Conservation (phyloP, 2,797 vertebrate genomes). For the Poecilia picta region DNA sequence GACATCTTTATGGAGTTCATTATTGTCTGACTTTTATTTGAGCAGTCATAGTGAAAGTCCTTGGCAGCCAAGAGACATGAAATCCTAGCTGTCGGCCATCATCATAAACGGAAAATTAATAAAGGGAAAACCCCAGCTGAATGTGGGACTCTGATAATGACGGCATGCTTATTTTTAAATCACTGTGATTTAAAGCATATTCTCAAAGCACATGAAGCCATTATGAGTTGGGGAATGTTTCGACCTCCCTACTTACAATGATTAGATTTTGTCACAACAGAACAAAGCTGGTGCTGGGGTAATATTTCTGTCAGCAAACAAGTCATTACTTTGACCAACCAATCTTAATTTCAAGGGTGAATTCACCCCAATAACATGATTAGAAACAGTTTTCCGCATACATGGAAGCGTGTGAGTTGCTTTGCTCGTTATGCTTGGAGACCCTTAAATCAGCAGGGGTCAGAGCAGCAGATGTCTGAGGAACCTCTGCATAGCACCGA, state of each 20-base stretch:
- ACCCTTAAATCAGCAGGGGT: conserved; percentile 16
- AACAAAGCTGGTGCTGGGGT: conserved; percentile 1
- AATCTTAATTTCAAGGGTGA: conserved; percentile 20
- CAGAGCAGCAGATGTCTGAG: conserved; percentile 1
- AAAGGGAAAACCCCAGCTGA: background rate
- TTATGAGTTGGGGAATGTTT: background rate
- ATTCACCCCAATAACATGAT: conserved; percentile 14
- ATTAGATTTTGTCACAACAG: conserved; percentile 1
- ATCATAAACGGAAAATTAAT: background rate
- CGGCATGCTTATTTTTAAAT: background rate
- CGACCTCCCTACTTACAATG: background rate
- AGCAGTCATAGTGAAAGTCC: background rate
- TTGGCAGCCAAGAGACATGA: background rate
- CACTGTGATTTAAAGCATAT: background rate
- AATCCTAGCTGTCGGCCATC: background rate
- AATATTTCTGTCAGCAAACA: background rate
- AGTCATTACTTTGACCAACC: background rate
- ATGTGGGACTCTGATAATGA: background rate
- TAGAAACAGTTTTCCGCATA: background rate
- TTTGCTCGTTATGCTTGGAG: conserved; percentile 14
- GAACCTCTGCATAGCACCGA: conserved; percentile 2
- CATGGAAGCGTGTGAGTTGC: background rate
- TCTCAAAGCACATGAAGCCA: background rate
- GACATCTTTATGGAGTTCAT: background rate
- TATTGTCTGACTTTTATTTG: background rate